Base-by-base conservation (phyloP, 2,888 invertebrate species). In the Lymantria dispar region DNA sequence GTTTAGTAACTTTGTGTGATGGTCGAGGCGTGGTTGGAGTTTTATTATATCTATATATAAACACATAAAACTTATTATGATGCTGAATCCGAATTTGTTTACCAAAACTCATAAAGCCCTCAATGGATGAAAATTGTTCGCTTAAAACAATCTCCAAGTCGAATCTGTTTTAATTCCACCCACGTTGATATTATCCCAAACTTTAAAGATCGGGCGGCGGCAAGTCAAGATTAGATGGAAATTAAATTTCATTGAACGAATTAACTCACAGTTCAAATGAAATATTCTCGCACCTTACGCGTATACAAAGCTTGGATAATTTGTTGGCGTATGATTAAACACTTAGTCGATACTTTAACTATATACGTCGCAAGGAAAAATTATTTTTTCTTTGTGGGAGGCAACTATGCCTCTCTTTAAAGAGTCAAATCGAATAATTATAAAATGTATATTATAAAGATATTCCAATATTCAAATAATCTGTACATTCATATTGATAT, bases 111-210 rank as follows among this genome's bases (percentile, higher is more conserved):
- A 22, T 22, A 22, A 22, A 22, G 22, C 2, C 3, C 22, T 22
- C 3, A 22, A 22, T 22, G 40, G 40, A 13, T 45, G 38, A 47
- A 50, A 50, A 46, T 54, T 39, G 48, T 51, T 46, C 29, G 47
- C 51, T 54, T 37, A 49, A 22, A 56, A 45, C 50, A 55, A 53
- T 52, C n/a, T 11, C 31, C 9, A 54, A 37, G 29, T 36, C 36
- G 7, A 48, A 62, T 47, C 53, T 40, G 59, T 62, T 67, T 51
- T 43, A 46, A 53, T 45, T 58, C 65, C 59, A 55, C 39, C 54
- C 54, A 52, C 30, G 54, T 40, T 54, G 45, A 56, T 54, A 47
- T 40, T 42, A 50, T 54, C 30, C 9, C 13, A 12, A 50, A 56
- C 45, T 54, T 58, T 51, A 37, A 46, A 45, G 47, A 38, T 38